These are phyloP conservation scores for Prinia subflava DNA, from an alignment of 2,113 vertebrate species.

Conservation along the genomic window DNA sequence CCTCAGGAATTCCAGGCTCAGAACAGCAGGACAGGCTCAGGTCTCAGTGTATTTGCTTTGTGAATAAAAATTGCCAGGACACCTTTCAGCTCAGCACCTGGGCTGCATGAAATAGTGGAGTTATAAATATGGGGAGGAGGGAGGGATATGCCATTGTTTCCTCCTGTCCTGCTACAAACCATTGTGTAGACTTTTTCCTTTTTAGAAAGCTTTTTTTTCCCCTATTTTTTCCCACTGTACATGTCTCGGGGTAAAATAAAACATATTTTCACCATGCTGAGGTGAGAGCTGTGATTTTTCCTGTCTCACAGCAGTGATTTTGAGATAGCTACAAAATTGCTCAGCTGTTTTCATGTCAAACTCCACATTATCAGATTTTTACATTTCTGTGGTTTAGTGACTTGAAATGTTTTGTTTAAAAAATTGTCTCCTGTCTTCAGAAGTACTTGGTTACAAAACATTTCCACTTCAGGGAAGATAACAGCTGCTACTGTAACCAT, in stretches of 20 bases:
- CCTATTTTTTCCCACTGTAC: neutral
- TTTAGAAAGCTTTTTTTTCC: rapidly evolving
- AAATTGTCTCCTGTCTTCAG: neutral
- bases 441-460: conserved; percentile 28
- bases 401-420: neutral
- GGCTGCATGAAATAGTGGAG: neutral
- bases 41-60: neutral
- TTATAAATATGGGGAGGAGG: neutral
- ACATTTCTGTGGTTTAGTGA: neutral
- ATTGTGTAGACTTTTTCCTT: neutral
- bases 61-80: neutral
- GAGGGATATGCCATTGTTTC: neutral
- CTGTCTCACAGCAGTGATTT: neutral
- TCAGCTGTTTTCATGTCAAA: neutral
- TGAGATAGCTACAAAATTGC: neutral
- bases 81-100: neutral
- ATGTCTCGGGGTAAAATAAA: neutral
- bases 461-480: neutral
- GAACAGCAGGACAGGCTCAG: neutral
- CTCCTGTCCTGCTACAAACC: neutral
- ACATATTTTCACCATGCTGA: neutral
- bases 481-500: neutral
- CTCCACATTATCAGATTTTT: neutral
- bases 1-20: neutral
- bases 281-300: neutral